phyloP scores from a whole-genome alignment of 2,113 vertebrate species.

The Heterocephalus glaber region DNA sequence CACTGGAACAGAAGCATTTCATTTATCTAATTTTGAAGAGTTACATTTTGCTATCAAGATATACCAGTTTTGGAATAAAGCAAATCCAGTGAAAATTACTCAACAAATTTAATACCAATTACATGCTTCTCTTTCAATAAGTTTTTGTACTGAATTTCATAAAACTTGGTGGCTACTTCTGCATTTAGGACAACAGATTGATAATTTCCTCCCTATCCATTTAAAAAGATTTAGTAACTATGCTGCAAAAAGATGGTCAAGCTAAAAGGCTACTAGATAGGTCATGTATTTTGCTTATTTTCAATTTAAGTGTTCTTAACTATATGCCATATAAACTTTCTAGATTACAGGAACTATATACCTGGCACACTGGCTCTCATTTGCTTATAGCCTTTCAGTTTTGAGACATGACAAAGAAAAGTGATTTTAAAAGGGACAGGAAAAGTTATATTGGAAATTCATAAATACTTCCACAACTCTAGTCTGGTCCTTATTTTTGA shows the following conservation, averaged over 20 bases:
- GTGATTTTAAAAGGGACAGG: neutral
- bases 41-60: neutral
- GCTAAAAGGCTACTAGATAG: neutral
- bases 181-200: neutral
- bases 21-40: conserved; percentile 11
- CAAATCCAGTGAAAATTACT: neutral
- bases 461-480: neutral
- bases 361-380: neutral
- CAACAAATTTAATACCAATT: neutral
- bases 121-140: neutral
- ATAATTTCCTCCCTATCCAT: neutral
- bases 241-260: neutral
- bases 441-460: neutral
- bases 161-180: neutral
- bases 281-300: neutral
- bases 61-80: neutral
- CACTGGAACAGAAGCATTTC: neutral
- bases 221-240: neutral
- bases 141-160: neutral
- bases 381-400: neutral
- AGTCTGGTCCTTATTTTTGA: neutral
- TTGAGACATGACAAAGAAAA: neutral
- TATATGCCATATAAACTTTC: neutral
- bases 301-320: neutral
- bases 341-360: neutral